A percentile compares a stretch with the other conserved stretches of the same genome.
phyloP scores from a whole-genome alignment of 2,888 invertebrate genomes.

The Synanthedon andrenaeformis region DNA sequence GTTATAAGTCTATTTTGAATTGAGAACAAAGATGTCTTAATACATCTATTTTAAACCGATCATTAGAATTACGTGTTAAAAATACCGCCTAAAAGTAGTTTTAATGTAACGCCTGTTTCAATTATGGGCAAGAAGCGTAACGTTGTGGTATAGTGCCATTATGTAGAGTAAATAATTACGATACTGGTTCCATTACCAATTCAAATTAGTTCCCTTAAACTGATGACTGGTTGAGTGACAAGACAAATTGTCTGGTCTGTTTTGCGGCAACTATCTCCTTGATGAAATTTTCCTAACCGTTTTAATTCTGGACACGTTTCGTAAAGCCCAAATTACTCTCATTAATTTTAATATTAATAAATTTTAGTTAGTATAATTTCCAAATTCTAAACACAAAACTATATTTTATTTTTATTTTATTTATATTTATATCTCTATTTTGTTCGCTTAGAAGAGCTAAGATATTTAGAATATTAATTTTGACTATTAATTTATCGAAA shows the following conservation, averaged over 20 bases:
- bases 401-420: no score
- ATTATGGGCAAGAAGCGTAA: conserved; percentile 5
- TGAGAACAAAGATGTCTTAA: no score
- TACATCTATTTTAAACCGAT: no score
- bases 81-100: no score
- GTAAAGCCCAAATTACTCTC: conserved; percentile 20
- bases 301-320: conserved; percentile 44
- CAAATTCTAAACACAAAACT: no score
- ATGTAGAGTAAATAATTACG: conserved; percentile 18
- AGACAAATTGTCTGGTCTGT: conserved; percentile 56
- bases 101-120: neutral
- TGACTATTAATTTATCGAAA: no score
- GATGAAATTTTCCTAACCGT: conserved; percentile 44
- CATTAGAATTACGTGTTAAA: no score
- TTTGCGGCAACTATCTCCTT: conserved; percentile 29
- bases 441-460: no score
- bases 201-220: conserved; percentile 45
- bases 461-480: no score
- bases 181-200: conserved; percentile 42
- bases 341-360: neutral
- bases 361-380: no score
- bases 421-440: no score
- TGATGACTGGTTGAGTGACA: conserved; percentile 43
- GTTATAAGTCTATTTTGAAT: no score
- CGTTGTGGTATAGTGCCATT: conserved; percentile 1